Percentiles rank a stretch among this genome's conserved stretches.
These are phyloP conservation scores for Bubo scandiacus DNA, from an alignment of 2,113 vertebrate genomes.

Conservation along the genomic window DNA sequence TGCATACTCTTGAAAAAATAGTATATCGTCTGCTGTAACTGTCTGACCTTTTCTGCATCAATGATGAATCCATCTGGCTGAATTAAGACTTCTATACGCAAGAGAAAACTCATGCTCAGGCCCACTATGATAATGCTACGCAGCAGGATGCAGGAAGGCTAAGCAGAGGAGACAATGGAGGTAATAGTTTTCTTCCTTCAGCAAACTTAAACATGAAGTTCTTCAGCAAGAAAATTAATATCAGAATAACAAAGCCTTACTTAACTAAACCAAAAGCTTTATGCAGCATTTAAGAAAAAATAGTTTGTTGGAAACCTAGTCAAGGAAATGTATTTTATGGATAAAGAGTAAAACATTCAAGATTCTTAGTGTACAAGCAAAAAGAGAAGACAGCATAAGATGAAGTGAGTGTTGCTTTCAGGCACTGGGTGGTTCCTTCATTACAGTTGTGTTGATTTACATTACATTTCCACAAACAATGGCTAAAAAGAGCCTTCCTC, in stretches of 20 bases:
- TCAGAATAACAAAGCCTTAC: background rate
- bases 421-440: background rate
- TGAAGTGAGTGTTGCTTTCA: background rate
- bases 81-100: background rate
- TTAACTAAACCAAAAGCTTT: background rate
- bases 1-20: background rate
- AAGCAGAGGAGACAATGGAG: background rate
- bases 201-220: background rate
- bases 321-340: background rate
- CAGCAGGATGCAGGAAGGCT: background rate
- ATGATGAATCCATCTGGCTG: background rate
- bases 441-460: background rate
- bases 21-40: background rate
- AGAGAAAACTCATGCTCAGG: background rate
- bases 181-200: background rate
- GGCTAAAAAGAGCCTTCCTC: background rate
- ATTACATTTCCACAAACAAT: background rate
- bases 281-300: background rate
- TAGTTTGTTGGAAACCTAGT: background rate
- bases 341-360: background rate
- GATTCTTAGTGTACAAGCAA: fast-evolving
- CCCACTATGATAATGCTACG: background rate
- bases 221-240: background rate
- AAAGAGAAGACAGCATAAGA: fast-evolving
- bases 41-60: background rate